A percentile compares a stretch with the other conserved stretches of the same genome.
Evolutionary conservation across 2,888 invertebrate genomes (phyloP).

Genomic region (Zygothrica quintamaculata): DNA sequence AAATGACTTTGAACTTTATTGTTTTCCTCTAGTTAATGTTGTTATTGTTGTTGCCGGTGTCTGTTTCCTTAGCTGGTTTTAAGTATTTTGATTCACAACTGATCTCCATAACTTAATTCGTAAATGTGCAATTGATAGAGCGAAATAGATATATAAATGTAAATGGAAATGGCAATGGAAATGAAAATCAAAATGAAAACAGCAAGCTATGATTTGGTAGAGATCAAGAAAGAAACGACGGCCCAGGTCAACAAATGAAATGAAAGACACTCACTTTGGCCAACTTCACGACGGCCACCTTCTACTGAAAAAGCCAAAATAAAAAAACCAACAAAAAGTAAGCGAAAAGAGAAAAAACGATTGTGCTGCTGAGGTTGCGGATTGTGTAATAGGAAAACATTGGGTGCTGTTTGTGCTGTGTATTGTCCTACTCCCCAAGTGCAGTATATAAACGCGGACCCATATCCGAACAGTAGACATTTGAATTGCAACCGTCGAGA

Average conservation of each 20-base stretch:
- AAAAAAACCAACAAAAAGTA: not conserved
- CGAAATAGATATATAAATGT: constrained; percentile 44
- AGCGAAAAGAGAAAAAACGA: constrained; percentile 3
- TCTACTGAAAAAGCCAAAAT: constrained; percentile 6
- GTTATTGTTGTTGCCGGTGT: constrained; percentile 10
- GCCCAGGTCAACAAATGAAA: constrained; percentile 37
- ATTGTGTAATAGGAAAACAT: constrained; percentile 74
- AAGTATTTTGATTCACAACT: constrained; percentile 50
- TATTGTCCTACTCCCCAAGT: constrained; percentile 52
- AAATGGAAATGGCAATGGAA: constrained; percentile 40
- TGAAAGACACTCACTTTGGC: constrained; percentile 51
- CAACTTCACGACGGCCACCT: constrained; percentile 25
- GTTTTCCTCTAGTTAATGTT: constrained; percentile 45
- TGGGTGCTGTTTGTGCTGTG: constrained; percentile 22
- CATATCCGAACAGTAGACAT: constrained; percentile 55
- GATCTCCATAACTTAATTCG: constrained; percentile 80
- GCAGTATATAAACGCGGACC: constrained; percentile 62
- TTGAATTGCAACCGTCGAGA: constrained; percentile 55
- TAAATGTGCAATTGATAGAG: constrained; percentile 55
- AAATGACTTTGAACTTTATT: constrained; percentile 81
- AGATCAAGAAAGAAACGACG: constrained; percentile 23
- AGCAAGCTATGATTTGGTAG: constrained; percentile 9
- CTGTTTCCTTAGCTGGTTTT: constrained; percentile 56
- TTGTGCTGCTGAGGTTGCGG: constrained; percentile 18
- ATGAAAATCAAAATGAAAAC: constrained; percentile 29